These are phyloP conservation scores for Theocolax elegans DNA, from an alignment of 1,140 invertebrate genomes.

Conservation along the genomic window DNA sequence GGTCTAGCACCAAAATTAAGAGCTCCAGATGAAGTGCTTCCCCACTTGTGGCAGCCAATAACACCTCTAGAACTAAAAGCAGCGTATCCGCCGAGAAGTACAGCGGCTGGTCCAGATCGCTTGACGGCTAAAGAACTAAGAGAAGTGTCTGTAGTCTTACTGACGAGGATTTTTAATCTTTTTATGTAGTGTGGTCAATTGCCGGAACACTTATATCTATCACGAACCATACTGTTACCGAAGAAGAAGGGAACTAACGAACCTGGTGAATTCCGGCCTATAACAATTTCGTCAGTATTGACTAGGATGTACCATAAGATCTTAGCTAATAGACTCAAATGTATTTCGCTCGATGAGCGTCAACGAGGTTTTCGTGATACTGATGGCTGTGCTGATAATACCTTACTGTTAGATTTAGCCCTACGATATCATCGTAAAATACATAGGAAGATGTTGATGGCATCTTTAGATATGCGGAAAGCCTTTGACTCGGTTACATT, in stretches of 20 bases:
- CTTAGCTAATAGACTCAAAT: too few species aligned
- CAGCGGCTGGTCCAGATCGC: constrained; percentile 29
- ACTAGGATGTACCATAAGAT: too few species aligned
- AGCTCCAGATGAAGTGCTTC: not conserved
- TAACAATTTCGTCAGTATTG: too few species aligned
- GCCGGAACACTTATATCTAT: constrained; percentile 1
- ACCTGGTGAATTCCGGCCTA: too few species aligned
- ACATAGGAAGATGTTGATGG: constrained; percentile 32
- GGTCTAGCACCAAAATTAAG: not conserved
- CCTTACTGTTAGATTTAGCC: constrained; percentile 33
- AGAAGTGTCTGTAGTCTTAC: not conserved
- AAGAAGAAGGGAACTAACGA: constrained; percentile 40
- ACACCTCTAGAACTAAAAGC: not conserved
- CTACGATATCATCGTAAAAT: constrained; percentile 19
- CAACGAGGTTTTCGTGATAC: too few species aligned
- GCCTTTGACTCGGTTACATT: too few species aligned
- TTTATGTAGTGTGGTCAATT: constrained; percentile 11
- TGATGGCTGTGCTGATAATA: constrained; percentile 44
- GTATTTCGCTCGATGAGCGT: too few species aligned
- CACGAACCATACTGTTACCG: constrained; percentile 45
- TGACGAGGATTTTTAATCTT: constrained; percentile 29
- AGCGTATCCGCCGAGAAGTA: not conserved
- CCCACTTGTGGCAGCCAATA: too few species aligned
- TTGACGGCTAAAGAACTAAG: not conserved
- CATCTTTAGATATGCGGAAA: constrained; percentile 53